Percentiles rank a stretch among this genome's conserved stretches.
phyloP scores from a whole-genome alignment of 23 tunicate species.

The Diplosoma virens region DNA sequence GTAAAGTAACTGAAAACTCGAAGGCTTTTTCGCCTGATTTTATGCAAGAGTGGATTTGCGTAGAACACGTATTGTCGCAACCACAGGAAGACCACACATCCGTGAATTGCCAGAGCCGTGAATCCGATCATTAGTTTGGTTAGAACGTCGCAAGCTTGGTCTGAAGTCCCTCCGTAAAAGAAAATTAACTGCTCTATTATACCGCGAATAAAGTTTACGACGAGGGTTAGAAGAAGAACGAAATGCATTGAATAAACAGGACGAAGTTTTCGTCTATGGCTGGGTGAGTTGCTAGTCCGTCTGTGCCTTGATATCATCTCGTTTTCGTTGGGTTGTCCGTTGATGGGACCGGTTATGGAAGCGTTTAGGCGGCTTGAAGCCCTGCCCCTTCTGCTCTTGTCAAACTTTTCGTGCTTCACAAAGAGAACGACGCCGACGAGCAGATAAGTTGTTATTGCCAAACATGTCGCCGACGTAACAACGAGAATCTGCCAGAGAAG shows the following conservation, averaged over 20 bases:
- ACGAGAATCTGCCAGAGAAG: no score
- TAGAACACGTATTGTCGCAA: constrained; percentile 66
- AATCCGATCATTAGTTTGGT: constrained; percentile 43
- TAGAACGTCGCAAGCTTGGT: constrained; percentile 47
- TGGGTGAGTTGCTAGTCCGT: no score
- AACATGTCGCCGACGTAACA: no score
- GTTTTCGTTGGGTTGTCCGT: no score
- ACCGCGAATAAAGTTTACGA: constrained; percentile 10
- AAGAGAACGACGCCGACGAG: no score
- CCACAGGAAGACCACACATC: constrained; percentile 72
- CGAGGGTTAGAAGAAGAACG: constrained; percentile 15
- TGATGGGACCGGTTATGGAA: no score
- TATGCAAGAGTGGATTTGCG: constrained; percentile 42
- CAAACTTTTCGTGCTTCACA: no score
- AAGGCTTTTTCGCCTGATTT: constrained; percentile 38
- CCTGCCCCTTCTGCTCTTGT: no score
- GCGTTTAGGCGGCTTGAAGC: no score
- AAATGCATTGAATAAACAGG: constrained; percentile 39
- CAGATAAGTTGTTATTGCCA: no score
- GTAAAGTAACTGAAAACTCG: constrained; percentile 43
- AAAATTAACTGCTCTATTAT: constrained; percentile 35
- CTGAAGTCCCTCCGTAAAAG: constrained; percentile 19
- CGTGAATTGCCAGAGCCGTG: constrained; percentile 56
- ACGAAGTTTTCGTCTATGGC: not conserved
- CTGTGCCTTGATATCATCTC: no score